Evolutionary conservation across 2,113 vertebrate species (phyloP).

Genomic region (Tragelaphus buxtoni): DNA sequence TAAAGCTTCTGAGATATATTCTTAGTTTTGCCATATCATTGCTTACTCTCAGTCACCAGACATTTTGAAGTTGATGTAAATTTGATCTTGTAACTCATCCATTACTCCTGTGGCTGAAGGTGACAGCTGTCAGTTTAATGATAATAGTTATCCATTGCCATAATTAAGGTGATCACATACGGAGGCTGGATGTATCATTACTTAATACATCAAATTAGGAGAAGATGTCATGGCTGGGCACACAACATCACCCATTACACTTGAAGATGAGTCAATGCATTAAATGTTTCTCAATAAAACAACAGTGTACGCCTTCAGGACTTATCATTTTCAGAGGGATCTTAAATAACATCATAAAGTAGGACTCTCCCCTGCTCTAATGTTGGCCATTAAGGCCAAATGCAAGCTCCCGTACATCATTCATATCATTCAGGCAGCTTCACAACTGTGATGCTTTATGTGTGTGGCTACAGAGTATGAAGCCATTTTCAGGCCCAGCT

Average conservation of each 20-base stretch:
- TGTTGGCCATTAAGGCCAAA: background rate
- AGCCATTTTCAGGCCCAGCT: background rate
- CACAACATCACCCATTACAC: conserved; percentile 58
- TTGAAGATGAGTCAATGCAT: conserved; percentile 56
- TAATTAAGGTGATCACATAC: conserved; percentile 74
- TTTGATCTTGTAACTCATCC: conserved; percentile 60
- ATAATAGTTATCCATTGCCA: conserved; percentile 65
- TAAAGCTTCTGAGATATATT: background rate
- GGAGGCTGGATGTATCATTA: conserved; percentile 53
- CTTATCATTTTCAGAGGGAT: background rate
- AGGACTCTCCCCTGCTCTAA: background rate
- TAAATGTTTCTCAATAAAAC: conserved; percentile 51
- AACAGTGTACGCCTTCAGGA: background rate
- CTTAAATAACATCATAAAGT: background rate
- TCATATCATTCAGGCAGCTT: background rate
- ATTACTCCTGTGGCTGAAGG: conserved; percentile 53
- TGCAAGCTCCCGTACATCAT: background rate
- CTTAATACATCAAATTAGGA: conserved; percentile 68
- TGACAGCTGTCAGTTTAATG: conserved; percentile 76
- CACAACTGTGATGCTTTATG: background rate
- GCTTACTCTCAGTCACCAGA: background rate
- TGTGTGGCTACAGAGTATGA: background rate
- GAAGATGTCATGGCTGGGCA: conserved; percentile 55
- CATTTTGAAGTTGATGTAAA: conserved; percentile 24
- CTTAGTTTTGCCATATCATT: background rate